phyloP scores from a whole-genome alignment of 2,797 vertebrate species.

The Vipera latastei region DNA sequence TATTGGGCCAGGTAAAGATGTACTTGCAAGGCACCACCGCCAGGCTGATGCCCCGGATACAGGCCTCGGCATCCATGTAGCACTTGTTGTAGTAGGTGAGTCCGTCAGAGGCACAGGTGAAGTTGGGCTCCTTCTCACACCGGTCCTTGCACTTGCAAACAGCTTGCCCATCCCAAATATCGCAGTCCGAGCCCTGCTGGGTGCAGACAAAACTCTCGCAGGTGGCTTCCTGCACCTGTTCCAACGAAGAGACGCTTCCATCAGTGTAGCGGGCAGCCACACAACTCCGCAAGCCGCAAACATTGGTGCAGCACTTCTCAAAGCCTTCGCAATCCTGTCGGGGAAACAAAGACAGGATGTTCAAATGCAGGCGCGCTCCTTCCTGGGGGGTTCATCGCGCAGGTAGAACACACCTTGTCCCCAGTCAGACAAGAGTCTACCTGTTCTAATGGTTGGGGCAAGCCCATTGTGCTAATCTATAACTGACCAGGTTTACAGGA shows the following conservation, averaged over 20 bases:
- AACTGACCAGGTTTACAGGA: not conserved
- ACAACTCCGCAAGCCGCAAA: constrained; percentile 92
- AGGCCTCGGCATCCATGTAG: constrained; percentile 97
- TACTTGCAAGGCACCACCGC: constrained; percentile 88
- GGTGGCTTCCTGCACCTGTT: constrained; percentile 64
- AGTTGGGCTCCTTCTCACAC: constrained; percentile 94
- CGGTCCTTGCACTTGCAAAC: constrained; percentile 94
- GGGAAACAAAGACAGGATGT: not conserved
- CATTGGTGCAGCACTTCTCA: constrained; percentile 97
- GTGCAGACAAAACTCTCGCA: constrained; percentile 87
- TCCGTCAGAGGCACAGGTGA: constrained; percentile 94
- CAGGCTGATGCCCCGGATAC: constrained; percentile 82
- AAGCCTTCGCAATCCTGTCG: constrained; percentile 85
- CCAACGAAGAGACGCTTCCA: constrained; percentile 66
- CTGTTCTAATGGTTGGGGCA: not conserved
- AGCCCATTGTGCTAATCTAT: not conserved
- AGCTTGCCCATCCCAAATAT: constrained; percentile 93
- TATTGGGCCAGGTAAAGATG: constrained; percentile 83
- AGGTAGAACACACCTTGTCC: not conserved
- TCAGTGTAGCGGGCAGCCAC: constrained; percentile 90
- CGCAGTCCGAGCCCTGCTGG: constrained; percentile 92
- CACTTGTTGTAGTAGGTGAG: constrained; percentile 98
- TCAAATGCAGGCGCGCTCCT: not conserved
- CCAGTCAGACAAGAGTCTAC: not conserved
- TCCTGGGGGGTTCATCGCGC: not conserved